Evolutionary conservation across 2,113 vertebrate species (phyloP).

Genomic region (Tinamus guttatus): DNA sequence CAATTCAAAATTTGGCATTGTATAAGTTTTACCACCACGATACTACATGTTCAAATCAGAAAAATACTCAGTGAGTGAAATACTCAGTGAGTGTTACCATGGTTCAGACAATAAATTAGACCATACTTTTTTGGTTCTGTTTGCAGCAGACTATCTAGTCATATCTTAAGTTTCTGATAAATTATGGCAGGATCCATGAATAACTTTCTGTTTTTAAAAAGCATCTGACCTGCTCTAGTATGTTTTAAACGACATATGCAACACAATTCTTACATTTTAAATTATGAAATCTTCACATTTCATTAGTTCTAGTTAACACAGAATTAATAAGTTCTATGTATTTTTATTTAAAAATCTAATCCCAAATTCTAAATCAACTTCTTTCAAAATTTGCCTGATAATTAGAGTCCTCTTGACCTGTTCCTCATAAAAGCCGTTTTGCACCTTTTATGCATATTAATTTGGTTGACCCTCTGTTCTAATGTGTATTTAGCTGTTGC

Average conservation of each 20-base stretch:
- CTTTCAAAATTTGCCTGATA: neutral
- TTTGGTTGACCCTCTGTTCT: constrained; percentile 25
- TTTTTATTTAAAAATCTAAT: neutral
- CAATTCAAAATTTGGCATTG: neutral
- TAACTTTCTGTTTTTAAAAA: neutral
- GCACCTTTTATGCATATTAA: neutral
- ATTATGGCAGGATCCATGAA: neutral
- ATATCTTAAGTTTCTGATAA: neutral
- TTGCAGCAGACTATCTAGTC: neutral
- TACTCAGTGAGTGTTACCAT: neutral
- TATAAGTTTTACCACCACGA: neutral
- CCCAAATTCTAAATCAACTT: neutral
- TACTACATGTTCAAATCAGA: neutral
- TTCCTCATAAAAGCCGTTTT: neutral
- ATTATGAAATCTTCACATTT: neutral
- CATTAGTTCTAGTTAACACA: neutral
- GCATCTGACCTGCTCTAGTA: neutral
- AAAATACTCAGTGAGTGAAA: neutral
- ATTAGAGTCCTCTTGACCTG: neutral
- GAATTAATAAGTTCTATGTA: neutral
- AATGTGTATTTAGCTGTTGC: neutral
- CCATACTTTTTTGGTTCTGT: neutral
- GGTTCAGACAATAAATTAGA: neutral
- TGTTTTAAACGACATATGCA: neutral
- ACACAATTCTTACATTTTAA: neutral